phyloP scores from a whole-genome alignment of 2,888 invertebrate genomes.

The Sabatieria punctata region DNA sequence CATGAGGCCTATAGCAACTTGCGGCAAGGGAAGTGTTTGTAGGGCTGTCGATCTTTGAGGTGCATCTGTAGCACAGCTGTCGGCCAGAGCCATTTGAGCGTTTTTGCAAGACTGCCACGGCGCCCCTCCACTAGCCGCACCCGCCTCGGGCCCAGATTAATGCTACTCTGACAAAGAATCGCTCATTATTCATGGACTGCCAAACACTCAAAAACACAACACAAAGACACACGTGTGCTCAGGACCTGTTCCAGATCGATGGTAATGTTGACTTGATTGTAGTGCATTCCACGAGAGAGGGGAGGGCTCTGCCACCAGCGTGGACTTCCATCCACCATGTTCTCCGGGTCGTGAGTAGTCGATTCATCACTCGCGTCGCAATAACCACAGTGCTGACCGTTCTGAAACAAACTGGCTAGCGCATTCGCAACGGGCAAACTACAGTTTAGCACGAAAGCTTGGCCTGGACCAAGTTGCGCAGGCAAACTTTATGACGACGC shows the following conservation, averaged over 20 bases:
- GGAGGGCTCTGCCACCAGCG: constrained; percentile 99
- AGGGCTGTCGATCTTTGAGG: too few species aligned
- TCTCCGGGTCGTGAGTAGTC: constrained; percentile 67
- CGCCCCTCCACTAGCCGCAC: too few species aligned
- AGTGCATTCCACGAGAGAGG: constrained; percentile 82
- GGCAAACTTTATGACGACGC: too few species aligned
- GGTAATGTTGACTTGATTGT: constrained; percentile 89
- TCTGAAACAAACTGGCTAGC: constrained; percentile 13
- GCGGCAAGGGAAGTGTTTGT: too few species aligned
- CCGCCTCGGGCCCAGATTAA: too few species aligned
- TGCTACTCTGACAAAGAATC: too few species aligned
- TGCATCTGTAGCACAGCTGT: too few species aligned
- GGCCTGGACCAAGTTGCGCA: constrained; percentile 1
- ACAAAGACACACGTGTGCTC: neutral
- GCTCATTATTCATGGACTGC: too few species aligned
- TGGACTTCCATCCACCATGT: constrained; percentile 86
- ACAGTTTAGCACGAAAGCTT: constrained; percentile 9
- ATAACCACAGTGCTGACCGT: constrained; percentile 67
- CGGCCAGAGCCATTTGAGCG: too few species aligned
- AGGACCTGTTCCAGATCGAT: constrained; percentile 86
- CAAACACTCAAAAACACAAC: too few species aligned
- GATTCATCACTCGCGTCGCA: constrained; percentile 59
- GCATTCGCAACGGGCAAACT: neutral
- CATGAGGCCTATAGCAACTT: too few species aligned
- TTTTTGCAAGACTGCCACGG: too few species aligned